Evolutionary conservation across 2,113 vertebrate genomes (phyloP).

Genomic region (Proterorhinus semilunaris): DNA sequence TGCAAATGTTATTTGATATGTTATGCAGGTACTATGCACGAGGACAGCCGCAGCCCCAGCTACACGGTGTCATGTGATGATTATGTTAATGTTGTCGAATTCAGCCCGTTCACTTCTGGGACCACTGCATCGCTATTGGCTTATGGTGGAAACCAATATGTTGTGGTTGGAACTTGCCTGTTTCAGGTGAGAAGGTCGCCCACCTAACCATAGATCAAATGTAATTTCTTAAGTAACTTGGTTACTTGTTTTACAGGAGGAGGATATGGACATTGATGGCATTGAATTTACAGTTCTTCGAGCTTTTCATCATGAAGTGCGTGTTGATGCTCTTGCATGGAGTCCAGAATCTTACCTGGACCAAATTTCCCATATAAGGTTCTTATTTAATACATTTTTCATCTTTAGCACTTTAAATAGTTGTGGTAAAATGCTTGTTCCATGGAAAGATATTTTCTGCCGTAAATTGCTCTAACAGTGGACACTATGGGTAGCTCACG

Average conservation of each 20-base stretch:
- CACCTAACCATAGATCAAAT: background rate
- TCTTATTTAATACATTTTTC: conserved; percentile 13
- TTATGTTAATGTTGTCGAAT: conserved; percentile 92
- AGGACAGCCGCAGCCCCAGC: conserved; percentile 79
- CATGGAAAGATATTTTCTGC: no score
- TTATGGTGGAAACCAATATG: conserved; percentile 89
- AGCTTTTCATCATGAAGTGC: conserved; percentile 85
- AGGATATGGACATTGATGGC: conserved; percentile 86
- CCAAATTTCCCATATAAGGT: conserved; percentile 86
- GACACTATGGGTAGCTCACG: no score
- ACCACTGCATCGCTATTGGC: conserved; percentile 85
- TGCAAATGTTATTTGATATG: conserved; percentile 4
- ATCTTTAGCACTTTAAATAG: no score
- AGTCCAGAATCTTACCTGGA: conserved; percentile 92
- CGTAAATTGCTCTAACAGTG: no score
- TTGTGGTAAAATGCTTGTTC: no score
- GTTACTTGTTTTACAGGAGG: conserved; percentile 78
- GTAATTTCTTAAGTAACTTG: background rate
- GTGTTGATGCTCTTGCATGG: conserved; percentile 90
- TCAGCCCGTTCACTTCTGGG: conserved; percentile 89
- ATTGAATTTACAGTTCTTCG: conserved; percentile 86
- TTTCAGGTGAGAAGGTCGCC: conserved; percentile 83
- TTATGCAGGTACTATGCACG: conserved; percentile 79
- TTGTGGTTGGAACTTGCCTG: conserved; percentile 86
- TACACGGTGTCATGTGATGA: conserved; percentile 91